Percentiles rank a stretch among this genome's conserved stretches.
Evolutionary conservation across 2,888 invertebrate species (phyloP).

Genomic region (Machimus atricapillus): DNA sequence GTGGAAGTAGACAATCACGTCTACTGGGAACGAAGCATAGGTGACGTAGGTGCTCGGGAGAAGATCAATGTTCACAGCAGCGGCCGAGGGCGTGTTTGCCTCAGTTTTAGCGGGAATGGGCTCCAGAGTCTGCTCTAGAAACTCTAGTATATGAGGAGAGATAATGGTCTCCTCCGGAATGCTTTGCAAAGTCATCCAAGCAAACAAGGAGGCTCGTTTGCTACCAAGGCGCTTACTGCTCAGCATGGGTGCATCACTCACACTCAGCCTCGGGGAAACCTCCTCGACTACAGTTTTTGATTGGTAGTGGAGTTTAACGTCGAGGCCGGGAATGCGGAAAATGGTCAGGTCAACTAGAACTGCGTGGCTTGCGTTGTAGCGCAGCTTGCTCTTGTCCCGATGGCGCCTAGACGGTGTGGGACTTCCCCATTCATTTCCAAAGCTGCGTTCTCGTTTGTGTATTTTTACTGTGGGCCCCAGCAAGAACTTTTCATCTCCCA

Average conservation of each 20-base stretch:
- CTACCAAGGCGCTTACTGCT: conserved; percentile 68
- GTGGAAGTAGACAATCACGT: conserved; percentile 97
- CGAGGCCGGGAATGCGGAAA: conserved; percentile 89
- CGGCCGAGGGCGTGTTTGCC: conserved; percentile 55
- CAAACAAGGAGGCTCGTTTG: conserved; percentile 89
- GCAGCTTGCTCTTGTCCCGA: conserved; percentile 60
- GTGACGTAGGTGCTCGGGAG: conserved; percentile 79
- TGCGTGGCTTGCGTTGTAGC: conserved; percentile 62
- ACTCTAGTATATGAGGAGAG: conserved; percentile 95
- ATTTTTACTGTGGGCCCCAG: conserved; percentile 64
- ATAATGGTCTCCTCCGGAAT: conserved; percentile 98
- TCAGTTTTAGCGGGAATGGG: conserved; percentile 81
- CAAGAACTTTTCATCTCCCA: conserved; percentile 70
- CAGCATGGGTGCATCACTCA: conserved; percentile 54
- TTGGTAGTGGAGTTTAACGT: conserved; percentile 87
- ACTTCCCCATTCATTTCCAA: conserved; percentile 64
- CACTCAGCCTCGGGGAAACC: conserved; percentile 62
- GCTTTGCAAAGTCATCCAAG: conserved; percentile 96
- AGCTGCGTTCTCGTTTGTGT: conserved; percentile 59
- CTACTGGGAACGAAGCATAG: conserved; percentile 95
- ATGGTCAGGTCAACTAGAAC: conserved; percentile 80
- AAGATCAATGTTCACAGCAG: conserved; percentile 65
- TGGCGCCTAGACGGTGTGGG: conserved; percentile 63
- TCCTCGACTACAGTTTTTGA: conserved; percentile 75
- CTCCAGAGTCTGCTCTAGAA: conserved; percentile 95